Base-by-base conservation (phyloP, 1,140 invertebrate genomes). In the Oreohelix idahoensis region DNA sequence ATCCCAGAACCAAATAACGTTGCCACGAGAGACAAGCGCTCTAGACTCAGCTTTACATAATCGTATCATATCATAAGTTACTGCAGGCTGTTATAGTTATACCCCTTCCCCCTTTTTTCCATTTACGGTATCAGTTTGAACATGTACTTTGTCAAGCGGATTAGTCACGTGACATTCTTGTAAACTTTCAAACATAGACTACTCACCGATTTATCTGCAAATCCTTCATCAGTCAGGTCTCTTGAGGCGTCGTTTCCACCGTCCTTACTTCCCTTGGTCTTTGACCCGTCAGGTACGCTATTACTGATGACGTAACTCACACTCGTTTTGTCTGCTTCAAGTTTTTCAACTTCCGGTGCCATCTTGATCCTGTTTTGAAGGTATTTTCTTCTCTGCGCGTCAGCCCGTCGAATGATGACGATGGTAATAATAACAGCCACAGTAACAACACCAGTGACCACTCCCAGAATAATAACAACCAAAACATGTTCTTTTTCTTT, bases 381-480 rank as follows among this genome's bases (percentile, higher is more conserved):
- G 63, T 84, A 83, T 45, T 83, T 86, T 78, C 82, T 45, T 15
- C 82, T 69, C 35, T 85, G 81, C n/a, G 49, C 35, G 76, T 86
- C 86, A 4, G 84, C 79, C 10, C 84, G 77, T n/a, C 83, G 71
- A 42, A 86, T 86, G 69, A 85, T 73, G 13, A 83, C 79, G 38
- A 86, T 86, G 36, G 86, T 86, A 71, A 86, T 79, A 49, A 86
- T 85, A 74, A 86, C 86, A 23, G 84, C 86, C n/a, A 86, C 84
- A 32, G 86, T 85, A 53, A 86, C 79, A 49, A 85, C 69, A 32
- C 86, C 86, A 4, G 86, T 86, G 71, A 86, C 69, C 39, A 77
- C 79, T 42, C 86, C 86, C 53, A 86, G 66, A 73, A 86, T 86
- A 75, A 86, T 83, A 78, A 86, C 86, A 29, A 86, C 84, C 38